These are phyloP conservation scores for Apodemia mormo DNA, from an alignment of 2,888 invertebrate genomes.

Conservation along the genomic window DNA sequence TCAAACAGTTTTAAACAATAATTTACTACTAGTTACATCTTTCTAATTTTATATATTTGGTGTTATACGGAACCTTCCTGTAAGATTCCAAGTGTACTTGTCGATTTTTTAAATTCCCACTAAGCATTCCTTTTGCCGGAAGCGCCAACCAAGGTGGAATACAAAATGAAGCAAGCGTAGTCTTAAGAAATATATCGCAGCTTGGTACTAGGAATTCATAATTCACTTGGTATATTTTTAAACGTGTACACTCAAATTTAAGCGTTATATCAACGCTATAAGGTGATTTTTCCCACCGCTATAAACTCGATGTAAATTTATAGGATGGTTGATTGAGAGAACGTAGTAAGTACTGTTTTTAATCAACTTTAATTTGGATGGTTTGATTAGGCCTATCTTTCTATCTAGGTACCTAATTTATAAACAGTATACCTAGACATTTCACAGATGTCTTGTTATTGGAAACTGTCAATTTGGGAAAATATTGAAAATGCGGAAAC, in stretches of 20 bases:
- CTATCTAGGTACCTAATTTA: too few relatives aligned
- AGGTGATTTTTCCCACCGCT: neutral
- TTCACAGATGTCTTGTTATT: too few relatives aligned
- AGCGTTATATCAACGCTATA: neutral
- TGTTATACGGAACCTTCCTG: neutral
- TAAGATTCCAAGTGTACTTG: neutral
- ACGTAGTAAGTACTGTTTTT: neutral
- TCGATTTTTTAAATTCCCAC: conserved; percentile 45
- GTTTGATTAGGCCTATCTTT: too few relatives aligned
- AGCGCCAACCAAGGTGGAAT: conserved; percentile 48
- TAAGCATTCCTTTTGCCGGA: conserved; percentile 51
- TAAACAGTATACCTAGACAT: too few relatives aligned
- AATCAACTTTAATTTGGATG: neutral
- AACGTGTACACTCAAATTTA: conserved; percentile 14
- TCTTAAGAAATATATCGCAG: conserved; percentile 36
- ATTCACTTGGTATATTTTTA: conserved; percentile 25
- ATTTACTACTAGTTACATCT: too few relatives aligned
- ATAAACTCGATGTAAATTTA: neutral
- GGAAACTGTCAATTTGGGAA: too few relatives aligned
- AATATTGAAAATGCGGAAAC: too few relatives aligned
- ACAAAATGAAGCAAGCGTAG: conserved; percentile 38
- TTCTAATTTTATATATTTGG: too few relatives aligned
- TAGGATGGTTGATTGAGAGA: neutral
- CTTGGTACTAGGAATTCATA: conserved; percentile 36
- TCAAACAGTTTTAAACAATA: too few relatives aligned